Base-by-base conservation (phyloP, 2,797 vertebrate genomes). In the Rhadinocentrus ornatus region DNA sequence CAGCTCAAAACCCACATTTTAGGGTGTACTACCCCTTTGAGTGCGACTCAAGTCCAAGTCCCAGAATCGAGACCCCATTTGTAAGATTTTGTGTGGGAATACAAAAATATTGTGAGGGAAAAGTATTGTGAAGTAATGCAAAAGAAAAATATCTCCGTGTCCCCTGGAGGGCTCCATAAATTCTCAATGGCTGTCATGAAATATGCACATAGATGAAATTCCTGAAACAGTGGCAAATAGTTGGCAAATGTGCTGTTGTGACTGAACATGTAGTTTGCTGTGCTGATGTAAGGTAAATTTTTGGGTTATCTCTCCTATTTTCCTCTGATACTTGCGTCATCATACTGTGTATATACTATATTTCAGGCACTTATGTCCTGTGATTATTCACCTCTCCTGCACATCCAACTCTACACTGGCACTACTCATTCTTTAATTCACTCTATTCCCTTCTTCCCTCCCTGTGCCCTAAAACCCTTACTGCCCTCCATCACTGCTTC, bases 311-410 rank as follows among this genome's bases (percentile, higher is more conserved):
- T 37, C 61, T 82, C 71, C 63, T n/a, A 67, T 81, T 85, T 78
- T 59, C 24, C 46, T 65, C 24, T 22, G 53, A 66, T 48, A 16
- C 71, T 37, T 79, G 62, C 22, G 13, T 78, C 66, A 79, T 70
- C 50, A 56, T 66, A 34, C 67, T 63, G 67, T 81, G 67, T 62
- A 44, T 61, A 41, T 55, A 65, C 35, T 61, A 71, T 76, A 82
- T 84, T 86, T 87, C 29, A 54, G 77, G 78, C 69, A 67, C 73
- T 85, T 79, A 63, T 77, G 46, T 76, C 62, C 73, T 66, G 70
- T 62, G 61, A 68, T 73, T 55, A 20, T 81, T 31, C 57, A 72
- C 69, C 73, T 81, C 69, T 77, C 61, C 61, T 66, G 71, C 63
- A 62, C 61, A 58, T 55, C 67, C 69, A 41, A 48, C 60, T 66